These are phyloP conservation scores for Spermophilus dauricus DNA, from an alignment of 2,113 vertebrate species.

Conservation along the genomic window DNA sequence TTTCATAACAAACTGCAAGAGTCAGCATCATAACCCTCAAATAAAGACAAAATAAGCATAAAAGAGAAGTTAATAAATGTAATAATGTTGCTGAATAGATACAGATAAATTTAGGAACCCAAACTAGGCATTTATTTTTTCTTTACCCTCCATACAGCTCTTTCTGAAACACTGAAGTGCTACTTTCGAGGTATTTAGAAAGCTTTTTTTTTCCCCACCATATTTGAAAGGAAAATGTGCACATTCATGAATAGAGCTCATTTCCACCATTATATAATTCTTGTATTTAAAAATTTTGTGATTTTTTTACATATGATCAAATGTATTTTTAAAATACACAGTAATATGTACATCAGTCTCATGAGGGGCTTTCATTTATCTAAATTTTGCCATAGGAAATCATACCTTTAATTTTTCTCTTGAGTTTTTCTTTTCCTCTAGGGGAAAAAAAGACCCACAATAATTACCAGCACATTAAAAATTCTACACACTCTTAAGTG, in stretches of 20 bases:
- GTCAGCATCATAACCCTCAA: constrained; percentile 3
- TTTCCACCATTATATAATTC: background rate
- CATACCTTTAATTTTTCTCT: background rate
- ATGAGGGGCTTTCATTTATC: background rate
- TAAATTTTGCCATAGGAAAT: constrained; percentile 20
- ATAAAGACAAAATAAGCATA: constrained; percentile 62
- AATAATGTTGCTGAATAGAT: constrained; percentile 13
- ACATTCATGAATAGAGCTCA: background rate
- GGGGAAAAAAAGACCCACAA: background rate
- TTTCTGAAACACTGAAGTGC: background rate
- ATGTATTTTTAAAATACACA: background rate
- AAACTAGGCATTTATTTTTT: background rate
- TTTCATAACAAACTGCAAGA: constrained; percentile 40
- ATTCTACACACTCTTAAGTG: background rate
- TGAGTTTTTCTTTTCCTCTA: background rate
- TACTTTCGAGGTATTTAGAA: constrained; percentile 48
- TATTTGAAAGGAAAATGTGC: constrained; percentile 21
- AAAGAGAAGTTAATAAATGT: constrained; percentile 31
- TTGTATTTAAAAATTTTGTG: background rate
- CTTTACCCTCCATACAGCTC: background rate
- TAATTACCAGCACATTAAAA: constrained; percentile 44
- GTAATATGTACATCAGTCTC: background rate
- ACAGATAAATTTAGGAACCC: background rate
- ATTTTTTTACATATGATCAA: background rate
- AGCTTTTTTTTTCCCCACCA: background rate